Evolutionary conservation across 2,113 vertebrate genomes (phyloP).

Genomic region (Dicerorhinus sumatrensis): DNA sequence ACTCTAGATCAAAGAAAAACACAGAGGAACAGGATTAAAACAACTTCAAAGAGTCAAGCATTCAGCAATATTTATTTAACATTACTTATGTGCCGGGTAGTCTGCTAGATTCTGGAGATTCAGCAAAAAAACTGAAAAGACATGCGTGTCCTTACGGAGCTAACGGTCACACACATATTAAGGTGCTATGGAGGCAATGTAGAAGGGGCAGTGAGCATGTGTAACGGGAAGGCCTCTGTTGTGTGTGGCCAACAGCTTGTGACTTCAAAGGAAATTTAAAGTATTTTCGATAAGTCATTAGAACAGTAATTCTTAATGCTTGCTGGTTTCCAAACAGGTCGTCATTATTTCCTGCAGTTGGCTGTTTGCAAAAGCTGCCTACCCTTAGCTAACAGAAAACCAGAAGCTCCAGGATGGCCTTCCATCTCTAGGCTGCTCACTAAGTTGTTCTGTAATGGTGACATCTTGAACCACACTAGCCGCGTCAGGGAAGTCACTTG

Average conservation of each 20-base stretch:
- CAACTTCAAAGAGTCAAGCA: constrained; percentile 15
- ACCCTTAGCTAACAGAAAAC: background rate
- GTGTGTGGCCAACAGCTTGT: background rate
- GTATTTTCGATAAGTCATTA: background rate
- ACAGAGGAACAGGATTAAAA: background rate
- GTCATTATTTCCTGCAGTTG: background rate
- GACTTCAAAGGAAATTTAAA: background rate
- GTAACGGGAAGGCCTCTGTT: background rate
- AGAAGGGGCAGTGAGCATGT: background rate
- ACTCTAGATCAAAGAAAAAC: constrained; percentile 23
- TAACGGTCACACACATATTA: background rate
- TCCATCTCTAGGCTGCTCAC: background rate
- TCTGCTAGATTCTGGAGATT: background rate
- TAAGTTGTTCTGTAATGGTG: background rate
- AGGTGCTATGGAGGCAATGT: background rate
- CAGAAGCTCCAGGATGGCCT: background rate
- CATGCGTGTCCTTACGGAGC: background rate
- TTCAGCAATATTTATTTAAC: background rate
- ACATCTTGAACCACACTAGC: background rate
- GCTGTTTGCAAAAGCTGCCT: background rate
- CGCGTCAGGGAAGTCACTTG: background rate
- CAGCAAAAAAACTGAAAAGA: background rate
- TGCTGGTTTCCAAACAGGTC: background rate
- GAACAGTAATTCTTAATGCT: background rate
- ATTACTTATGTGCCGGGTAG: background rate